Conservation (phyloP, 2,797 vertebrate genomes). For the Dromococcyx pavoninus region DNA sequence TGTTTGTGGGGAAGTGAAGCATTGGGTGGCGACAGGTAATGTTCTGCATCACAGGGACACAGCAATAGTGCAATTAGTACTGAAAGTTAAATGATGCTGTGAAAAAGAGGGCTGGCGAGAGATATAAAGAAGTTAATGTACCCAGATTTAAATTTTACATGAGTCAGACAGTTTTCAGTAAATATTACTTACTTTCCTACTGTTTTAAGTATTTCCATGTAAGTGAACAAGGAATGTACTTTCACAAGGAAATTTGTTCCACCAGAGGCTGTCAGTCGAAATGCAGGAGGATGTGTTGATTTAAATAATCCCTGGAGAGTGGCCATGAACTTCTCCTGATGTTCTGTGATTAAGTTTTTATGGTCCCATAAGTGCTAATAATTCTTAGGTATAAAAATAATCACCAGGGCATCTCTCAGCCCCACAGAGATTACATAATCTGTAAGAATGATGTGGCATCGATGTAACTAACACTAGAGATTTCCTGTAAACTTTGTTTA, state of each 20-base stretch:
- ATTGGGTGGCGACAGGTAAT: neutral
- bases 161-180: neutral
- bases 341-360: neutral
- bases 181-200: neutral
- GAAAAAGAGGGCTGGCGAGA: neutral
- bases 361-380: neutral
- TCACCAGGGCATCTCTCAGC: neutral
- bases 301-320: neutral
- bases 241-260: neutral
- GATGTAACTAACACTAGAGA: neutral
- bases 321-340: neutral
- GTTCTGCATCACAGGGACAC: neutral
- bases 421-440: neutral
- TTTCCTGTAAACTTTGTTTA: neutral
- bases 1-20: neutral
- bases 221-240: neutral
- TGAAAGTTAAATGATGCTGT: neutral
- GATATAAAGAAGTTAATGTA: neutral
- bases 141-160: neutral
- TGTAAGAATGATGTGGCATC: neutral
- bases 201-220: neutral
- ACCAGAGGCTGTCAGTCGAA: neutral
- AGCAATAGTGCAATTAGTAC: neutral
- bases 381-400: slow-evolving; percentile 9
- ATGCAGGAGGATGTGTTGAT: neutral